Evolutionary conservation across 2,113 vertebrate species (phyloP), one percentile per base, ranked within the genome.

Genomic region (Syngnathus floridae): DNA sequence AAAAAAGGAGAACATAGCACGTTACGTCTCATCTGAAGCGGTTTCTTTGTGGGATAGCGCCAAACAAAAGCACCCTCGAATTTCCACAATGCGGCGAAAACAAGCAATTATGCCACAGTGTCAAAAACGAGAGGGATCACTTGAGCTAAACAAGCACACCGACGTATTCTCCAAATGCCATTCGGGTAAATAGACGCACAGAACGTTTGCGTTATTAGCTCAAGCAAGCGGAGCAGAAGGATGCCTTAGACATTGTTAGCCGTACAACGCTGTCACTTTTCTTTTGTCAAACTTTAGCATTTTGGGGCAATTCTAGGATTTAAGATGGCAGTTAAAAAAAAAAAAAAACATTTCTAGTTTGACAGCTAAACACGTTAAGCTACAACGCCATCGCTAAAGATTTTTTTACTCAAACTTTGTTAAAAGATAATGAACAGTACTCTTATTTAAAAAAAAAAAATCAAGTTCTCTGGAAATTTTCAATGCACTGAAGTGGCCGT

Each of bases 31-130:
- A 40, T 75, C 68, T 66, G 16, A 1, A 74, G 71, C n/a, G 41
- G 36, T 77, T 75, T 78, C 65, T 51, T 67, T 41, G 65, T 31
- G 35, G 57, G 65, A 74, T 40, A 51, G 67, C 38, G 68, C 31
- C 41, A 56, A 70, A 70, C 57, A 58, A 77, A 72, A 62, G 62
- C 57, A 4, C 10, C 14, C 0, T 26, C 51, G 1, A 7, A 26
- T 62, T 46, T 68, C 52, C 10, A 36, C n/a, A 65, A 58, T 48
- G 12, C 22, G 13, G 70, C 51, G 66, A 76, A 66, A 59, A 62
- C 59, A 66, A 58, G 31, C 14, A 41, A 60, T 60, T 60, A 60
- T 52, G 58, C 37, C 51, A 16, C 36, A 40, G 48, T 46, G 22
- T 64, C 67, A 62, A 75, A 73, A 71, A 58, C 57, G 49, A 16